Conservation (phyloP, 2,113 vertebrate genomes). For the Jacana jacana region DNA sequence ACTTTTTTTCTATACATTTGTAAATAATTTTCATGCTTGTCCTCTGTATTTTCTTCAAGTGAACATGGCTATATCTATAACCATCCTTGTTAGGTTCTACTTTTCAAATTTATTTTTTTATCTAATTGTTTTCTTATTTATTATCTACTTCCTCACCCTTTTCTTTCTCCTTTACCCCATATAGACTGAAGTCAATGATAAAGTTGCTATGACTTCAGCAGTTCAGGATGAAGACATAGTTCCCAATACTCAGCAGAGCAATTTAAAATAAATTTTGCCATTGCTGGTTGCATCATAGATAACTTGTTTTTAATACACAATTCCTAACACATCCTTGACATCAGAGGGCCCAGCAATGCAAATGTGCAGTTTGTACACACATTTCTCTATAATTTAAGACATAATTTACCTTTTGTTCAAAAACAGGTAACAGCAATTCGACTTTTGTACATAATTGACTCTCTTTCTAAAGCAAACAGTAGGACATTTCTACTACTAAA, state of each 20-base stretch:
- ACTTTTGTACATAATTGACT: not conserved
- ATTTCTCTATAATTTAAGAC: not conserved
- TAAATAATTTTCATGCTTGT: not conserved
- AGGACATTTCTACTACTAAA: not conserved
- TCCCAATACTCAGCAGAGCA: not conserved
- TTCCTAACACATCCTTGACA: not conserved
- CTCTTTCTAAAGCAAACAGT: not conserved
- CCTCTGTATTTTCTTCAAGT: not conserved
- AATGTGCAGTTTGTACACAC: not conserved
- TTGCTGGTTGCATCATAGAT: not conserved
- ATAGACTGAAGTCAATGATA: not conserved
- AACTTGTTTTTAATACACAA: not conserved
- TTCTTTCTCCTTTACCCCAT: not conserved
- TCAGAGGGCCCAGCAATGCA: not conserved
- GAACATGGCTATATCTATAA: not conserved
- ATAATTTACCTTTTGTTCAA: not conserved
- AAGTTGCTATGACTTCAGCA: not conserved
- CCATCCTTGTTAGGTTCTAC: not conserved
- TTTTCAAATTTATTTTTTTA: slow-evolving; percentile 22
- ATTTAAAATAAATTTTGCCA: not conserved
- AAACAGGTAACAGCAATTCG: not conserved
- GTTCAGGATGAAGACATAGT: not conserved
- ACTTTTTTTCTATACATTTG: not conserved
- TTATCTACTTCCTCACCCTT: not conserved
- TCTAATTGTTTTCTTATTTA: not conserved